Conservation (phyloP, 2,797 vertebrate genomes). For the Thunnus albacares region DNA sequence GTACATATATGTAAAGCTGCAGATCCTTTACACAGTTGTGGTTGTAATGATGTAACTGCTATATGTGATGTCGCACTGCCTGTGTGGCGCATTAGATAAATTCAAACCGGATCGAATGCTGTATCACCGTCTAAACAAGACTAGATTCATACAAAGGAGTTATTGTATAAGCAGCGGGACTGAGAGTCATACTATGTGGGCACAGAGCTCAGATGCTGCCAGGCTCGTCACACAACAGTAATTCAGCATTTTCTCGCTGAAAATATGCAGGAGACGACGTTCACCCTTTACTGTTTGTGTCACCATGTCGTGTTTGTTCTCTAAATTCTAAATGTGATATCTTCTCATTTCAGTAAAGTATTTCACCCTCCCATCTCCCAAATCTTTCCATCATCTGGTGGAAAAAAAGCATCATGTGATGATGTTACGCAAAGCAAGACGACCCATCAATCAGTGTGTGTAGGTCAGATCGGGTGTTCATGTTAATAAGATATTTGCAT, state of each 20-base stretch:
- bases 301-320: not conserved
- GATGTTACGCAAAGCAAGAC: no score
- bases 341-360: no score
- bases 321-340: no score
- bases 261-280: not conserved
- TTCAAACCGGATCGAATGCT: conserved; percentile 32
- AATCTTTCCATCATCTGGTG: not conserved
- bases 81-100: not conserved
- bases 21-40: not conserved
- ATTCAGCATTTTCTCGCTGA: conserved; percentile 1
- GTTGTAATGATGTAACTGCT: not conserved
- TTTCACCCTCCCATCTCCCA: no score
- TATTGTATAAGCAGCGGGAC: conserved; percentile 38
- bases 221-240: conserved; percentile 3
- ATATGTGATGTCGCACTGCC: not conserved
- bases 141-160: conserved; percentile 34
- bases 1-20: not conserved
- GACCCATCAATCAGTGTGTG: not conserved
- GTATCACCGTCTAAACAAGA: conserved; percentile 9
- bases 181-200: conserved; percentile 22
- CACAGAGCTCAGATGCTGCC: not conserved
- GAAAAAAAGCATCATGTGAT: not conserved
- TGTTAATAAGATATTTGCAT: no score
- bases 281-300: not conserved
- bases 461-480: no score